Conservation (phyloP, 2,113 vertebrate genomes). For the Coryphaenoides rupestris region DNA sequence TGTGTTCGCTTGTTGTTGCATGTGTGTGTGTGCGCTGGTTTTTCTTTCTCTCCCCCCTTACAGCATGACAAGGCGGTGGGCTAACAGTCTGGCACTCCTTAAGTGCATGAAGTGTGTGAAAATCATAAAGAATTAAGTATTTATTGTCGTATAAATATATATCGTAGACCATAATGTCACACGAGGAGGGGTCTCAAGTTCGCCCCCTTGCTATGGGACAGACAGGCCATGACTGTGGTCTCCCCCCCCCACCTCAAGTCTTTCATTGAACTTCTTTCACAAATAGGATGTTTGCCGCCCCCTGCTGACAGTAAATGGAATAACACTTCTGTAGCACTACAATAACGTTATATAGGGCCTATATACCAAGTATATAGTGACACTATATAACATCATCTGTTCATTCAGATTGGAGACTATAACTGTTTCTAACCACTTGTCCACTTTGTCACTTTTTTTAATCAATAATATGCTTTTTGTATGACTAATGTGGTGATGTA, state of each 20-base stretch:
- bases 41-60: slow-evolving; percentile 18
- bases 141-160: slow-evolving; percentile 34
- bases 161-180: slow-evolving; percentile 71
- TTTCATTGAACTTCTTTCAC: neutral
- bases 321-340: neutral
- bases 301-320: slow-evolving; percentile 49
- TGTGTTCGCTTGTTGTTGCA: slow-evolving; percentile 4
- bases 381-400: no score
- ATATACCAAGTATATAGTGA: no score
- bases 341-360: no score
- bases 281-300: slow-evolving; percentile 39
- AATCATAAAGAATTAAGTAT: slow-evolving; percentile 16
- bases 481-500: no score
- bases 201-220: slow-evolving; percentile 6
- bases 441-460: no score
- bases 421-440: no score
- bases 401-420: no score
- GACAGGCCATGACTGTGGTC: no score
- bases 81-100: slow-evolving; percentile 4
- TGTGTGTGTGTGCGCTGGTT: neutral
- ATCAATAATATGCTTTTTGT: no score
- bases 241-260: no score
- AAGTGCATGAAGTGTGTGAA: slow-evolving; percentile 61
- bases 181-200: slow-evolving; percentile 28
- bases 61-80: slow-evolving; percentile 49